Base-by-base conservation (phyloP, 1,140 invertebrate species). In the Berghia stephanieae region DNA sequence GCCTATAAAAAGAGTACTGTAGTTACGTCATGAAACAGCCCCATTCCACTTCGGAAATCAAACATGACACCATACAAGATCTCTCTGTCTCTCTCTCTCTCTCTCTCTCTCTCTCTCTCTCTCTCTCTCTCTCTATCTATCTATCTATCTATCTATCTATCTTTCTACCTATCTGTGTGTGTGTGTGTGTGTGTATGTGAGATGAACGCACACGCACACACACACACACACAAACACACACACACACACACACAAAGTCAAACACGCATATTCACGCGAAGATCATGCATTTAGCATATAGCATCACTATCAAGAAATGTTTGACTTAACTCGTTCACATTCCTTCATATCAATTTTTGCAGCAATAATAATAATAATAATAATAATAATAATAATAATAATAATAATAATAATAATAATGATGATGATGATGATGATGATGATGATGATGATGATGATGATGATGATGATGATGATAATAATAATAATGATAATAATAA, bases 391-490 rank as follows among this genome's bases (percentile, higher is more conserved):
- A 13, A n/a, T 49, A 31, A n/a, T 60, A 38, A 42, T 68, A 24
- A 38, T 68, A 38, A 2, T 34, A 38, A 42, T 68, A 38, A 2
- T 68, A 36, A 3, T 72, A 36, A 44, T 3, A 24, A 43, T 38
- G 67, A 74, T 52, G 63, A 31, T 72, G 76, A 46, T 72, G 46
- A 74, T 52, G 68, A 55, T 72, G 76, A 77, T 36, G 76, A 52
- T 72, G 67, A 34, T 72, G 76, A 52, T 72, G 42, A 52, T 72
- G 68, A 74, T 72, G 76, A 40, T 44, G 74, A 72, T 42, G 67
- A 44, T 55, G 68, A 44, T 76, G 60, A 43, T 49, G 74, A 43
- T 76, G 74, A 43, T 76, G 57, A 71, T 76, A 40, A 69, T 76
- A n/a, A 40, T 76, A 40, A 43, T 49, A 40, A 66, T 76, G 57